Evolutionary conservation across 1,140 invertebrate genomes (phyloP), one percentile per base, ranked within the genome.

Genomic region (Macrobrachium nipponense): DNA sequence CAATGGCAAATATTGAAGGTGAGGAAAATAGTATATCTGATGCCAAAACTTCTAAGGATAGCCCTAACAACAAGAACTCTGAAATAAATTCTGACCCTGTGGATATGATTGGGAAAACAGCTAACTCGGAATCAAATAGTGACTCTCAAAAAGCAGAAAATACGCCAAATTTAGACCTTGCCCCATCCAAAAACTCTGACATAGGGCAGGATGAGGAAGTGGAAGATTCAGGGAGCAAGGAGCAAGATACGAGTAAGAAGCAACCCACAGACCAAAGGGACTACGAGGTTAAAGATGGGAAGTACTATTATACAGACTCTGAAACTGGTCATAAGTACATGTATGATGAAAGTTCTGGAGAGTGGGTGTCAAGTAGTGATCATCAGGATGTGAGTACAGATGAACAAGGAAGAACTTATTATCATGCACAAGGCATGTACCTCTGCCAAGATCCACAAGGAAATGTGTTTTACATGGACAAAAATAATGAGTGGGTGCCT

Each of bases 361-460:
- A 87, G 59, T 89, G 88, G 88, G 60, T 83, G 17, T 59, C 70
- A 20, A 70, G 27, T 17, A 27, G 23, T 68, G 62, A 43, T 58
- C 58, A 82, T n/a, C 73, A 80, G 20, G 23, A 85, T 17, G 72
- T 80, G 72, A 80, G 72, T 14, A 81, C 68, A 6, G 88, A 89
- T 76, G 86, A 79, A 51, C 86, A 89, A 80, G 88, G 88, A 17
- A 80, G 88, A 61, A 85, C 80, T n/a, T 89, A 87, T 58, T 89
- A 89, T 79, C 85, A 86, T 73, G 88, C 88, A 27, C 76, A 89
- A 68, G 78, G 83, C 23, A 72, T 85, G 64, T 87, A 89, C 66
- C 58, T 89, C 27, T 89, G 88, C 61, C 59, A 68, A 78, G 82
- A 89, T 60, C 58, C 81, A n/a, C 70, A 80, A 14, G 88, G 88